Evolutionary conservation across 2,888 invertebrate species (phyloP).

Genomic region (Empis stercorea): DNA sequence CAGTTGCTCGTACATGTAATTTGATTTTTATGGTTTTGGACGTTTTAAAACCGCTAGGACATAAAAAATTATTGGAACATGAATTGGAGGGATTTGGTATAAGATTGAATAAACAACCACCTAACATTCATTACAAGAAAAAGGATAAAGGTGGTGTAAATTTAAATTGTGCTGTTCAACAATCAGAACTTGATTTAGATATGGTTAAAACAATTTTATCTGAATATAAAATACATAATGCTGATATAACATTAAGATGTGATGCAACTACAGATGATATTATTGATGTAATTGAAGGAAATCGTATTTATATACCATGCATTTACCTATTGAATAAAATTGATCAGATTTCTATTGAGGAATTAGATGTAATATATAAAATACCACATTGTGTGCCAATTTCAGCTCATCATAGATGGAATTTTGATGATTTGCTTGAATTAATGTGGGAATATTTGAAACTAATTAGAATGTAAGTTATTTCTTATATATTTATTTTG

Average conservation of each 20-base stretch:
- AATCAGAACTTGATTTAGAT: slow-evolving; percentile 88
- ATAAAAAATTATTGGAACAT: slow-evolving; percentile 91
- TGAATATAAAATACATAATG: slow-evolving; percentile 98
- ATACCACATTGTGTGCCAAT: slow-evolving; percentile 99
- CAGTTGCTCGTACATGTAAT: slow-evolving; percentile 96
- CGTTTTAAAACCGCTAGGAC: slow-evolving; percentile 91
- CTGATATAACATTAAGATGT: slow-evolving; percentile 86
- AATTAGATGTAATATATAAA: slow-evolving; percentile 95
- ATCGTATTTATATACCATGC: slow-evolving; percentile 95
- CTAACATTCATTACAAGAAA: slow-evolving; percentile 87
- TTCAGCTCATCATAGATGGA: slow-evolving; percentile 99
- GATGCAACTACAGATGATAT: slow-evolving; percentile 96
- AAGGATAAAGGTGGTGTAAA: slow-evolving; percentile 98
- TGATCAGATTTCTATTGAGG: slow-evolving; percentile 91
- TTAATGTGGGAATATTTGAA: slow-evolving; percentile 98
- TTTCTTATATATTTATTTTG: background rate
- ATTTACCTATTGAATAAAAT: slow-evolving; percentile 99
- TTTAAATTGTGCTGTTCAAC: slow-evolving; percentile 78
- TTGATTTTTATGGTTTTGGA: slow-evolving; percentile 96
- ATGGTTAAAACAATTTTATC: slow-evolving; percentile 90
- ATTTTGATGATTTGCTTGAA: slow-evolving; percentile 93
- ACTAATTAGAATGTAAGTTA: slow-evolving; percentile 77
- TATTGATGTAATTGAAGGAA: slow-evolving; percentile 97
- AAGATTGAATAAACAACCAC: slow-evolving; percentile 88
- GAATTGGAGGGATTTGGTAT: slow-evolving; percentile 99